phyloP scores from a whole-genome alignment of 1,140 invertebrate species.

The Ditylenchus dipsaci region DNA sequence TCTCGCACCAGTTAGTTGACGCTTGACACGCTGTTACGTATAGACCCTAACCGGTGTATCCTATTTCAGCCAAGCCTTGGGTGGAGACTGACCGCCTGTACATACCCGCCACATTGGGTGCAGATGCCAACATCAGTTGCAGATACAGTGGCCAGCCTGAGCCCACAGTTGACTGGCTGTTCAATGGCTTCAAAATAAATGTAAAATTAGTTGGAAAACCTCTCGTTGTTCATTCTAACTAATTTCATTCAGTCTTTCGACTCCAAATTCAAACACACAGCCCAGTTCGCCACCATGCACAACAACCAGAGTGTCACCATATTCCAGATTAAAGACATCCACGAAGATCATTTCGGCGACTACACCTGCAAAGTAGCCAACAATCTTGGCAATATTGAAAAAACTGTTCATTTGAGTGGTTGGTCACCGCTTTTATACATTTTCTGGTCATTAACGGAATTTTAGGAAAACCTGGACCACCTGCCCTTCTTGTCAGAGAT shows the following conservation, averaged over 20 bases:
- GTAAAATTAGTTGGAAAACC: constrained; percentile 21
- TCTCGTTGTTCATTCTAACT: background rate
- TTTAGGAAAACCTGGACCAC: constrained; percentile 26
- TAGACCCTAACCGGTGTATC: no score
- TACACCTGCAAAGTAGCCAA: constrained; percentile 31
- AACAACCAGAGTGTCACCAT: constrained; percentile 20
- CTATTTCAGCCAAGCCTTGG: constrained; percentile 23
- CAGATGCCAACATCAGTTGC: constrained; percentile 24
- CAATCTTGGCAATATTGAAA: constrained; percentile 23
- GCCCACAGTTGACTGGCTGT: constrained; percentile 32
- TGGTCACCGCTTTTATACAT: background rate
- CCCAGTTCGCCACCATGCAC: background rate
- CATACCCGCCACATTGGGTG: constrained; percentile 13
- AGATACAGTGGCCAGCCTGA: constrained; percentile 19
- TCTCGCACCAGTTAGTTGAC: no score
- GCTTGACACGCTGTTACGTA: no score
- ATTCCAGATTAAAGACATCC: constrained; percentile 10
- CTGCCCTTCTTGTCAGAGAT: constrained; percentile 5
- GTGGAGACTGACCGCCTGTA: constrained; percentile 26
- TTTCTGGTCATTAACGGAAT: background rate
- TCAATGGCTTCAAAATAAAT: constrained; percentile 31
- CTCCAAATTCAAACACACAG: constrained; percentile 5
- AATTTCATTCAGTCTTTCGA: constrained; percentile 2
- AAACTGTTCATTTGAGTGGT: constrained; percentile 31
- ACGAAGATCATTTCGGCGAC: constrained; percentile 33